A percentile compares a stretch with the other conserved stretches of the same genome.
Evolutionary conservation across 2,888 invertebrate genomes (phyloP).

Genomic region (Druceiella hillmani): DNA sequence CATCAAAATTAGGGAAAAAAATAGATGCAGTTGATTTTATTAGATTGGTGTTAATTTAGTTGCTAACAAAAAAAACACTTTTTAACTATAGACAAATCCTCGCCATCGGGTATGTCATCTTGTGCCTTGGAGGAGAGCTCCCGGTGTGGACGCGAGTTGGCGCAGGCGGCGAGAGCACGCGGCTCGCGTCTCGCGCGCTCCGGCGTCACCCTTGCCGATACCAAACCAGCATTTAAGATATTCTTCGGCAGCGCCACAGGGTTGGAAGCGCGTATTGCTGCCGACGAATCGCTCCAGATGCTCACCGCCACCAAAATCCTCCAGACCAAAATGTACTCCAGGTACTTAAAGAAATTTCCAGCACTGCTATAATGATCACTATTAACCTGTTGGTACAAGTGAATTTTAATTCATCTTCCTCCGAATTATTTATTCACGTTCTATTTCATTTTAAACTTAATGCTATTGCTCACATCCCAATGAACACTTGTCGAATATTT

Average conservation of each 20-base stretch:
- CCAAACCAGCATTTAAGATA: slow-evolving; percentile 35
- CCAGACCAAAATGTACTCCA: slow-evolving; percentile 38
- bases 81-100: no score
- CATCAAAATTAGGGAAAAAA: slow-evolving; percentile 5
- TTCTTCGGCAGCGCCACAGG: slow-evolving; percentile 37
- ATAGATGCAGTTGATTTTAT: slow-evolving; percentile 4
- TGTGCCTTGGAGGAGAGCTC: no score
- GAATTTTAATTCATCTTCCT: no score
- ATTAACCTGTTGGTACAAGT: no score
- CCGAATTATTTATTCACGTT: no score
- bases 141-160: slow-evolving; percentile 36
- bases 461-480: no score
- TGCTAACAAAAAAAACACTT: neutral
- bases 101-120: no score
- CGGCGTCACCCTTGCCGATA: slow-evolving; percentile 35
- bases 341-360: slow-evolving; percentile 26
- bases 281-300: slow-evolving; percentile 38
- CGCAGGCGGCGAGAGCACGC: slow-evolving; percentile 33
- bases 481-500: no score
- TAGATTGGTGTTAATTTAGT: neutral
- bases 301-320: slow-evolving; percentile 41
- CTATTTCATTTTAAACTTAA: no score
- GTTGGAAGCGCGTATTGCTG: slow-evolving; percentile 34
- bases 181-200: slow-evolving; percentile 36
- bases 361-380: no score